These are phyloP conservation scores for Cotesia typhae DNA, from an alignment of 1,140 invertebrate genomes.

Conservation along the genomic window DNA sequence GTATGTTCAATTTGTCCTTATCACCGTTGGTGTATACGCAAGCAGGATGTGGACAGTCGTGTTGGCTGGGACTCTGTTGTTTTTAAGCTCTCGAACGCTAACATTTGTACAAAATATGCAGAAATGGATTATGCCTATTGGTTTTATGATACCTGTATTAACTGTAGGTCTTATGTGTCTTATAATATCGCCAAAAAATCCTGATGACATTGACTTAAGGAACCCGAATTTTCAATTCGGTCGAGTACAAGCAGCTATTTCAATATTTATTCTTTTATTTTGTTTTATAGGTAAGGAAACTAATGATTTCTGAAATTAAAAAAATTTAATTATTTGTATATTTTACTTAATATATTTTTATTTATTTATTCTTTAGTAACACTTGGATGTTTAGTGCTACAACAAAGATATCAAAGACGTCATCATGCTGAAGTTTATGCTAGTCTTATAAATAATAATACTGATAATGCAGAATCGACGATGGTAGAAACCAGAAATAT, in stretches of 20 bases:
- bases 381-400: slow-evolving; percentile 76
- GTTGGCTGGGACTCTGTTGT: slow-evolving; percentile 80
- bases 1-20: slow-evolving; percentile 77
- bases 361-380: slow-evolving; percentile 67
- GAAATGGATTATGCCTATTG: slow-evolving; percentile 71
- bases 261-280: slow-evolving; percentile 72
- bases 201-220: slow-evolving; percentile 64
- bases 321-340: slow-evolving; percentile 23
- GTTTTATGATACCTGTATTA: slow-evolving; percentile 56
- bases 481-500: slow-evolving; percentile 61
- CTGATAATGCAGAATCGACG: slow-evolving; percentile 42
- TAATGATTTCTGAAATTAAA: background rate
- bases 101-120: slow-evolving; percentile 81
- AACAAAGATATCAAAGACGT: slow-evolving; percentile 73
- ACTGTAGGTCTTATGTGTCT: slow-evolving; percentile 57
- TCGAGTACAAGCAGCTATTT: slow-evolving; percentile 74
- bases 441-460: slow-evolving; percentile 54
- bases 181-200: slow-evolving; percentile 43
- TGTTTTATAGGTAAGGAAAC: slow-evolving; percentile 72
- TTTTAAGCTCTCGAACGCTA: slow-evolving; percentile 82
- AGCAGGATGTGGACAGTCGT: slow-evolving; percentile 85
- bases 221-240: slow-evolving; percentile 87
- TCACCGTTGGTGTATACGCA: slow-evolving; percentile 78
- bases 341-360: background rate
- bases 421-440: slow-evolving; percentile 55